Evolutionary conservation across 1,140 invertebrate species (phyloP).

Genomic region (Orussus abietinus): DNA sequence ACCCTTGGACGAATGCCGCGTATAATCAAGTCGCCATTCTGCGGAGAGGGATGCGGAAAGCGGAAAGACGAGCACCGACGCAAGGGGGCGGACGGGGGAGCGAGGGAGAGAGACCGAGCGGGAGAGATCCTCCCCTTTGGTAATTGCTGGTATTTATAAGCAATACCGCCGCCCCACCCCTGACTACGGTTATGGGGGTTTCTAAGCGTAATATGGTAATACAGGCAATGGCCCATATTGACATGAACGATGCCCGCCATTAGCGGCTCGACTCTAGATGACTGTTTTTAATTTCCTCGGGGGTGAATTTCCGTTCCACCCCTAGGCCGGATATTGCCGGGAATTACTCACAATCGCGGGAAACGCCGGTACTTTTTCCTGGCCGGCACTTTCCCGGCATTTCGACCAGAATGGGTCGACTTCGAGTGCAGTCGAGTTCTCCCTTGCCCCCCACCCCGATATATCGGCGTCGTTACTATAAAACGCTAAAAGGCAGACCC

Average conservation of each 20-base stretch:
- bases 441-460: no score
- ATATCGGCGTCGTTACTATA: no score
- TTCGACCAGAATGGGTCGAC: no score
- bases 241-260: conserved; percentile 54
- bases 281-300: conserved; percentile 55
- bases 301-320: conserved; percentile 48
- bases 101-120: neutral
- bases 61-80: conserved; percentile 23
- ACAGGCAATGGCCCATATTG: conserved; percentile 54
- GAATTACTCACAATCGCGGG: conserved; percentile 54
- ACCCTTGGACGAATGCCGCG: neutral
- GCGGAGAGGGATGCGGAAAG: conserved; percentile 20
- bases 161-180: conserved; percentile 31
- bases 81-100: neutral
- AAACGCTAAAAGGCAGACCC: no score
- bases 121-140: conserved; percentile 34
- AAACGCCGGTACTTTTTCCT: no score
- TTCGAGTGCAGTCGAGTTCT: no score
- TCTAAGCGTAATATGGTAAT: conserved; percentile 52
- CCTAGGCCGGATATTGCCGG: conserved; percentile 50
- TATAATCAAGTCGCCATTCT: conserved; percentile 37
- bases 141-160: conserved; percentile 55
- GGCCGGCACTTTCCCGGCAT: no score
- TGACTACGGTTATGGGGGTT: conserved; percentile 29
- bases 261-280: conserved; percentile 44